Base-by-base conservation (phyloP, 2,888 invertebrate species). In the Scrobipalpa costella region DNA sequence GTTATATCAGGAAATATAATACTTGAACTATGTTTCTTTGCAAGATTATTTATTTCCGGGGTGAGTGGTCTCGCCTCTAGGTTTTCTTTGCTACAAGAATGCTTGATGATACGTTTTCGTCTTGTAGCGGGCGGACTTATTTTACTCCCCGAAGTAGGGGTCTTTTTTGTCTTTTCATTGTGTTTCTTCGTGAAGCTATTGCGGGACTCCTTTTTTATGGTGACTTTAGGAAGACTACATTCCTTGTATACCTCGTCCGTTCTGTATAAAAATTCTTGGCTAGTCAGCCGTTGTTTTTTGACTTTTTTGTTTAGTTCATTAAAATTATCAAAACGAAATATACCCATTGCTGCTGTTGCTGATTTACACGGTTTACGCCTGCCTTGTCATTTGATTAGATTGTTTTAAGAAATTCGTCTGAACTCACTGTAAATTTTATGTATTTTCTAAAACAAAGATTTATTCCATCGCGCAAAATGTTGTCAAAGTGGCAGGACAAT, bases 211-310 rank as follows among this genome's bases (percentile, higher is more conserved):
- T 13, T n/a, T n/a, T 44, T 44, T 5, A n/a, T n/a, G 5, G 5
- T 49, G 6, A 17, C 15, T 17, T 52, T 52, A 11, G 71, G 69
- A 68, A 77, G 83, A 68, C 81, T 81, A 67, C 88, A 90, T 17
- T 83, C 80, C 73, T 79, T 86, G 68, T 88, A 89, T 50, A 88
- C 71, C 55, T 73, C 74, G 64, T 75, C 69, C 60, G 74, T 75
- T 44, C 78, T 75, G 69, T 79, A 81, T 19, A 73, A 44, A 19
- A 75, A 70, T 63, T 76, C 71, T 61, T 74, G 72, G 17, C 73
- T 57, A 66, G 73, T 69, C 33, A 72, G 47, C 8, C 15, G 33
- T 8, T 8, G 44, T 17, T 72, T 66, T 64, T 68, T 68, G 11
- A 40, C 38, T 21, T 63, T 63, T 38, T 65, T 71, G 5, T 62